These are phyloP conservation scores for Homarus gammarus DNA, from an alignment of 2,888 invertebrate genomes.

Conservation along the genomic window DNA sequence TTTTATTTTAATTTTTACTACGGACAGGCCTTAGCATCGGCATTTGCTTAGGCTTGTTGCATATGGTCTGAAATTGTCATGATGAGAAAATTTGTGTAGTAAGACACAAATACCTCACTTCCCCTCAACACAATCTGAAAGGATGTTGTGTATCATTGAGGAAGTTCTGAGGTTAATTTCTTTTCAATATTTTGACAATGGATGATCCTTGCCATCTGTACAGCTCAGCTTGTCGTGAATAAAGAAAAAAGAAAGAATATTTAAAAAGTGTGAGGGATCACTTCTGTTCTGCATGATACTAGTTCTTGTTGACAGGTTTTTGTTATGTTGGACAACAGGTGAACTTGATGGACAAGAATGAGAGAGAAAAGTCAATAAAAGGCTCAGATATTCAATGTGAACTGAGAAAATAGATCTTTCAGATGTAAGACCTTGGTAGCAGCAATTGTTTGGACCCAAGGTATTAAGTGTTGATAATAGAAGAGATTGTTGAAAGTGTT, in stretches of 20 bases:
- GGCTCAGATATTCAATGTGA: not conserved
- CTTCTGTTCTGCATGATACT: not conserved
- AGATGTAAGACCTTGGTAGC: not conserved
- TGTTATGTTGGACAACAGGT: not conserved
- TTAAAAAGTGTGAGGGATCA: not conserved
- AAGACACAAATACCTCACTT: slow-evolving; percentile 29
- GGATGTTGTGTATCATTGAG: not conserved
- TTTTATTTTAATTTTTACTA: slow-evolving; percentile 33
- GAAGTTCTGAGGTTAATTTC: not conserved
- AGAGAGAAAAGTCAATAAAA: not conserved
- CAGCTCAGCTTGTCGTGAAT: not conserved
- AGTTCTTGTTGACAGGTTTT: not conserved
- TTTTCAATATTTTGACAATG: slow-evolving; percentile 16
- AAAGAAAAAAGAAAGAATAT: not conserved
- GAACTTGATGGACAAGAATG: not conserved
- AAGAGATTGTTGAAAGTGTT: not conserved
- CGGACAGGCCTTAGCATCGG: slow-evolving; percentile 7
- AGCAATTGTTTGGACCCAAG: not conserved
- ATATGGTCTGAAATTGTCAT: slow-evolving; percentile 22
- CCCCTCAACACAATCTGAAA: not conserved
- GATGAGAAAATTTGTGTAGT: slow-evolving; percentile 10
- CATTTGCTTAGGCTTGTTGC: slow-evolving; percentile 20
- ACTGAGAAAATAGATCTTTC: not conserved
- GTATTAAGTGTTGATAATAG: not conserved
- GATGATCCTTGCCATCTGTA: slow-evolving; percentile 12